Conservation (phyloP, 2,797 vertebrate species). For the Diceros bicornis region DNA sequence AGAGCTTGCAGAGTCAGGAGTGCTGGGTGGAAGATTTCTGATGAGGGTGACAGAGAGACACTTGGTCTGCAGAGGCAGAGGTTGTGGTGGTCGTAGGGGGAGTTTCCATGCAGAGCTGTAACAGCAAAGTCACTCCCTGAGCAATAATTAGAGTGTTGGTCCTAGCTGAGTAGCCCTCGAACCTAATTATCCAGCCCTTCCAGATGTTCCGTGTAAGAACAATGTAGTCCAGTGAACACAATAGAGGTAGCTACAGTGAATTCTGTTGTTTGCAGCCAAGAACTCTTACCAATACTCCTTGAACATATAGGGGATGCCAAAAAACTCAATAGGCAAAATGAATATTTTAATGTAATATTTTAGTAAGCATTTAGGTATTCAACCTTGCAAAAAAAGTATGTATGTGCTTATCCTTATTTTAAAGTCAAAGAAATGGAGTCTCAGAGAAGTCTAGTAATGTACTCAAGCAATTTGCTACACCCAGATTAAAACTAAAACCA, state of each 20-base stretch:
- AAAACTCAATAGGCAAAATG: background rate
- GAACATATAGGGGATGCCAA: background rate
- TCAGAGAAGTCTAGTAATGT: background rate
- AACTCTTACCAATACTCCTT: background rate
- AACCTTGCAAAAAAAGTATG: background rate
- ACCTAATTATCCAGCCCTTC: background rate
- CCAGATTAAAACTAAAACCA: background rate
- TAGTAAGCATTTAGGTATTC: background rate
- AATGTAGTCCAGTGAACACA: background rate
- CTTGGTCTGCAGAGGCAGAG: background rate
- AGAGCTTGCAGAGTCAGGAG: background rate
- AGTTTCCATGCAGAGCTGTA: fast-evolving
- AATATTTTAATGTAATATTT: conserved; percentile 7
- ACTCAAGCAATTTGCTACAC: background rate
- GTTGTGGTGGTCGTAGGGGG: background rate
- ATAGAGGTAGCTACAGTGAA: fast-evolving
- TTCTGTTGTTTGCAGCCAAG: background rate
- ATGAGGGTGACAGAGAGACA: background rate
- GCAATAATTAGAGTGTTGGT: background rate
- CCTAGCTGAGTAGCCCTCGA: background rate
- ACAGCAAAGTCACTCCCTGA: background rate
- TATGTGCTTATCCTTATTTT: background rate
- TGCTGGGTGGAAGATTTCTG: background rate
- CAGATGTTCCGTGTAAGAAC: background rate
- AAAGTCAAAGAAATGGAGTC: background rate